These are phyloP conservation scores for Ptilorrhoa leucosticta DNA, from an alignment of 2,113 vertebrate genomes.

Conservation along the genomic window DNA sequence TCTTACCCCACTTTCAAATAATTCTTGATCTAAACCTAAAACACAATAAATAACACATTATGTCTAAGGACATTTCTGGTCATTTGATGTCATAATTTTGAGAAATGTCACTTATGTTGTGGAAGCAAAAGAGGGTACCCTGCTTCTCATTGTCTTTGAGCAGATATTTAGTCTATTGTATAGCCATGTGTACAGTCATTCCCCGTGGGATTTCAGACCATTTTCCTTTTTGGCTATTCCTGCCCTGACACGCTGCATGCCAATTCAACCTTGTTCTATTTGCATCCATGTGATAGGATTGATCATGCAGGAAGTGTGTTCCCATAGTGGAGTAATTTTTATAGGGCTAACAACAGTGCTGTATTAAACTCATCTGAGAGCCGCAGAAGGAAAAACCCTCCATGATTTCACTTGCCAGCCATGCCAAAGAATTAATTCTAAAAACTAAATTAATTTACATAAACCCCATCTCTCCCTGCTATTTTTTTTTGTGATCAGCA, in stretches of 20 bases:
- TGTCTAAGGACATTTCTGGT: neutral
- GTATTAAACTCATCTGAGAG: neutral
- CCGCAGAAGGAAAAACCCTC: neutral
- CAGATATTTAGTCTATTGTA: neutral
- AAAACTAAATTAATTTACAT: conserved; percentile 2
- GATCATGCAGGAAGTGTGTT: neutral
- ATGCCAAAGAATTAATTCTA: neutral
- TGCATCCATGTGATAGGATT: neutral
- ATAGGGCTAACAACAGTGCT: neutral
- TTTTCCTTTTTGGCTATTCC: neutral
- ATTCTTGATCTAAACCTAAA: neutral
- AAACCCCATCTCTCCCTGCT: neutral
- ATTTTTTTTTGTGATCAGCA: conserved; percentile 3
- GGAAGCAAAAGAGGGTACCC: neutral
- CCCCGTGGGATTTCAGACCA: neutral
- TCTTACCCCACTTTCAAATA: neutral
- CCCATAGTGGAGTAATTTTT: neutral
- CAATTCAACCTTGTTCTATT: neutral
- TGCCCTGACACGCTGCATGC: neutral
- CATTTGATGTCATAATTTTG: neutral
- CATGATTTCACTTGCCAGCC: neutral
- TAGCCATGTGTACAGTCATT: neutral
- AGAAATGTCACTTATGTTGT: neutral
- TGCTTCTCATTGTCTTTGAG: neutral
- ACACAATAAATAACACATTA: neutral